Evolutionary conservation across 1,140 invertebrate species (phyloP).

Genomic region (Calycopis cecrops): DNA sequence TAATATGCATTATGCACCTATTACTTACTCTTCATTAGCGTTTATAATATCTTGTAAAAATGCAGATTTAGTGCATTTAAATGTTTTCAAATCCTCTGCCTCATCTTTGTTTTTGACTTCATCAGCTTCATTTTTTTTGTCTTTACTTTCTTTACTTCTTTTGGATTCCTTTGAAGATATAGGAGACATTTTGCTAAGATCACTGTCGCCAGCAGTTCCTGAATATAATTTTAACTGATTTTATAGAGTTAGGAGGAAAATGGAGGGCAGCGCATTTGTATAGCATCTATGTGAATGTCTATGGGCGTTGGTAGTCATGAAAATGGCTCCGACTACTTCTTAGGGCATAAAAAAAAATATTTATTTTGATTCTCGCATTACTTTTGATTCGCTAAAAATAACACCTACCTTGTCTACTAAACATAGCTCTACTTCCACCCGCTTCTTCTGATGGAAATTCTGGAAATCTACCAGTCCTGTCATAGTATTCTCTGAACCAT

Average conservation of each 20-base stretch:
- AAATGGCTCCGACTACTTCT: too few relatives aligned
- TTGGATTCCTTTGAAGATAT: slow-evolving; percentile 87
- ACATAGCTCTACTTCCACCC: slow-evolving; percentile 89
- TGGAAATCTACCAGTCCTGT: slow-evolving; percentile 90
- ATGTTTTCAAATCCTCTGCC: slow-evolving; percentile 74
- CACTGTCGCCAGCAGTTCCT: slow-evolving; percentile 81
- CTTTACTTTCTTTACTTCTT: slow-evolving; percentile 79
- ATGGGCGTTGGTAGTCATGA: too few relatives aligned
- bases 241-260: too few relatives aligned
- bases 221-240: slow-evolving; percentile 14
- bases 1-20: too few relatives aligned
- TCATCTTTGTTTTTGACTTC: slow-evolving; percentile 78
- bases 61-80: slow-evolving; percentile 75
- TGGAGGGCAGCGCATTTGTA: too few relatives aligned
- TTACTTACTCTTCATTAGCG: slow-evolving; percentile 78
- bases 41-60: slow-evolving; percentile 77
- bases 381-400: not conserved
- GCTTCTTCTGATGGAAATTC: slow-evolving; percentile 93
- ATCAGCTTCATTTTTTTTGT: slow-evolving; percentile 55
- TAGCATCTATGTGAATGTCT: too few relatives aligned
- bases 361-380: too few relatives aligned
- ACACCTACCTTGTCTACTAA: slow-evolving; percentile 80
- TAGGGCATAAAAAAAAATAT: not conserved
- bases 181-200: slow-evolving; percentile 84
- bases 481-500: slow-evolving; percentile 88